A percentile compares a stretch with the other conserved stretches of the same genome.
Evolutionary conservation across 1,140 invertebrate species (phyloP).

Genomic region (Camponotus vicinus): DNA sequence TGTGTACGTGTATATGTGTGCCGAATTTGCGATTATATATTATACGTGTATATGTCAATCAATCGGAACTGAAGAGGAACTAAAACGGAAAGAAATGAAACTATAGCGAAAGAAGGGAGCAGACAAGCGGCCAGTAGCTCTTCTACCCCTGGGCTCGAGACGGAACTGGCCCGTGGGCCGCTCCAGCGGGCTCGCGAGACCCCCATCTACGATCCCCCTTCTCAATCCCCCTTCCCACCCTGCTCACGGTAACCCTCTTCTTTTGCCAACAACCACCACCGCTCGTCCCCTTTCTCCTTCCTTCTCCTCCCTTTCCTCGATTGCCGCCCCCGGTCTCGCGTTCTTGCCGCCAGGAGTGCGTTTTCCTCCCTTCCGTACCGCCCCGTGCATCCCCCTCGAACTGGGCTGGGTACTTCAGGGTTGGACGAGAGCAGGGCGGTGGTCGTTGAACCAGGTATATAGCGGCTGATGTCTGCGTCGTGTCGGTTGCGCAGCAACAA

Average conservation of each 20-base stretch:
- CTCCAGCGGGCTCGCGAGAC: constrained; percentile 69
- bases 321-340: constrained; percentile 8
- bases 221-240: not conserved
- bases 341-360: not conserved
- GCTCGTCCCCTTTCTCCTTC: constrained; percentile 26
- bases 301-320: not conserved
- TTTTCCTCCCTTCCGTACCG: constrained; percentile 35
- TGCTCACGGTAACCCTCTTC: constrained; percentile 8
- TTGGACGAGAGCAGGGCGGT: constrained; percentile 84
- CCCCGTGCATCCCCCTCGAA: constrained; percentile 46
- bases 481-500: constrained; percentile 76
- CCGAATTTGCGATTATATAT: constrained; percentile 58
- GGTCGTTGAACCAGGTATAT: constrained; percentile 85
- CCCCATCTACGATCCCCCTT: constrained; percentile 30
- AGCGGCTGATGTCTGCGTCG: constrained; percentile 80
- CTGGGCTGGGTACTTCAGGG: constrained; percentile 73
- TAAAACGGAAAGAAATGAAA: constrained; percentile 85
- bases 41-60: constrained; percentile 72
- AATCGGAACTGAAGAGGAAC: constrained; percentile 81
- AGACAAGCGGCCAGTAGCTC: constrained; percentile 84
- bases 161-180: constrained; percentile 79
- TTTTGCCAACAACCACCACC: constrained; percentile 53
- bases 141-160: constrained; percentile 84
- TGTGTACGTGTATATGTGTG: constrained; percentile 30
- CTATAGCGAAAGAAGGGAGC: constrained; percentile 86